A percentile compares a stretch with the other conserved stretches of the same genome.
Evolutionary conservation across 37 sponge, comb jelly and placozoan species (phyloP).

Genomic region (Eunapius fragilis): DNA sequence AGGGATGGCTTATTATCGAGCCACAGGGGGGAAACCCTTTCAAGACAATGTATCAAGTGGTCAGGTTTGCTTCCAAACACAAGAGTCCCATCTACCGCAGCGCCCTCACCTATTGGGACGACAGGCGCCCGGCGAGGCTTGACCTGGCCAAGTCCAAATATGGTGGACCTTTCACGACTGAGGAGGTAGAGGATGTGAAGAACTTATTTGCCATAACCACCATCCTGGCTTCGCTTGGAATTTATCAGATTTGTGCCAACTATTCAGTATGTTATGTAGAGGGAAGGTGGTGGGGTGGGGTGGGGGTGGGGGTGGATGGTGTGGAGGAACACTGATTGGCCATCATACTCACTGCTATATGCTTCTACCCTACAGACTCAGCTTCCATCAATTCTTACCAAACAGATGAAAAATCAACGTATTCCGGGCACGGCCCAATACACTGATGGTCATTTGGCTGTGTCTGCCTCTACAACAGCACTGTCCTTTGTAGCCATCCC

Average conservation of each 20-base stretch:
- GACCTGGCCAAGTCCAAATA: constrained; percentile 30
- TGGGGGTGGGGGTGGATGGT: too few species aligned
- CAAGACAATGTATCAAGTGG: constrained; percentile 2
- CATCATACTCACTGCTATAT: too few species aligned
- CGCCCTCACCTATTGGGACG: constrained; percentile 26
- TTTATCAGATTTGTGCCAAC: not conserved
- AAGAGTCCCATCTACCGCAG: constrained; percentile 15
- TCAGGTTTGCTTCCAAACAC: constrained; percentile 20
- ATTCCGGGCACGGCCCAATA: too few species aligned
- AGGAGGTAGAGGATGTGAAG: not conserved
- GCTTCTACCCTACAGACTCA: too few species aligned
- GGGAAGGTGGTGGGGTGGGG: not conserved
- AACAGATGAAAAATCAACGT: too few species aligned
- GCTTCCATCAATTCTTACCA: too few species aligned
- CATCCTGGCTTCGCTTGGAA: not conserved
- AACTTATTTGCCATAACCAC: constrained; percentile 1
- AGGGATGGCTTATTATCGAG: not conserved
- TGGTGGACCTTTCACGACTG: constrained; percentile 20
- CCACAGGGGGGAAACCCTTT: not conserved
- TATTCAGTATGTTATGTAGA: not conserved
- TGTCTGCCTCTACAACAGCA: too few species aligned
- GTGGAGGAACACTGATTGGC: too few species aligned
- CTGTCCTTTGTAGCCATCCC: not conserved
- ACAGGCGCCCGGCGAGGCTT: not conserved
- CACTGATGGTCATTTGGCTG: too few species aligned